Percentiles rank a stretch among this genome's conserved stretches.
phyloP scores from a whole-genome alignment of 1,140 invertebrate species.

The Phocides pigmalion region DNA sequence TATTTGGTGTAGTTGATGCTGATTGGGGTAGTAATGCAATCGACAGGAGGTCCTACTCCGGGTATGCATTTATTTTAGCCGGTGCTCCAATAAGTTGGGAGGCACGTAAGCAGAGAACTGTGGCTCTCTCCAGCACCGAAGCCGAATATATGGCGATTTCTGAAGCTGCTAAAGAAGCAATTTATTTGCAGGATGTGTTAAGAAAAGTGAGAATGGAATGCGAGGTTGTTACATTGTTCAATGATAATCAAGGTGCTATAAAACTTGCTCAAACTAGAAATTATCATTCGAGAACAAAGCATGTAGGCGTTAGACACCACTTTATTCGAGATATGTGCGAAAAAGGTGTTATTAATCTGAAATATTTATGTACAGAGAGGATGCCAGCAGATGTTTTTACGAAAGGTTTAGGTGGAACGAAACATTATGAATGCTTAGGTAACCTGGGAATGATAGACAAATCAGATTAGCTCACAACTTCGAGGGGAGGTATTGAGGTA shows the following conservation, averaged over 20 bases:
- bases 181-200: conserved; percentile 33
- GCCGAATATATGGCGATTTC: conserved; percentile 34
- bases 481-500: too few species aligned
- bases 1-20: conserved; percentile 53
- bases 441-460: conserved; percentile 35
- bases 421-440: conserved; percentile 34
- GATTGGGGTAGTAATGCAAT: conserved; percentile 52
- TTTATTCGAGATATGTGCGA: conserved; percentile 41
- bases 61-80: conserved; percentile 42
- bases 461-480: conserved; percentile 34
- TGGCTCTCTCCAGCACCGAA: conserved; percentile 39
- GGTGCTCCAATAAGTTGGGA: conserved; percentile 40
- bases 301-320: conserved; percentile 38
- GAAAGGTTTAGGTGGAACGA: conserved; percentile 33
- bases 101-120: conserved; percentile 40
- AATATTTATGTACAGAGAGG: conserved; percentile 37
- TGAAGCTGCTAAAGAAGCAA: conserved; percentile 34
- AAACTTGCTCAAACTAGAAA: conserved; percentile 37
- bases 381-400: conserved; percentile 43
- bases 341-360: conserved; percentile 34
- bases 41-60: conserved; percentile 58
- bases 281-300: conserved; percentile 39
- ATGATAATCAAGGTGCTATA: conserved; percentile 40
- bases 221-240: conserved; percentile 37
- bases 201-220: conserved; percentile 32